A percentile compares a stretch with the other conserved stretches of the same genome.
Conservation (phyloP, 2,888 invertebrate genomes). For the Epirrhoe tristata region DNA sequence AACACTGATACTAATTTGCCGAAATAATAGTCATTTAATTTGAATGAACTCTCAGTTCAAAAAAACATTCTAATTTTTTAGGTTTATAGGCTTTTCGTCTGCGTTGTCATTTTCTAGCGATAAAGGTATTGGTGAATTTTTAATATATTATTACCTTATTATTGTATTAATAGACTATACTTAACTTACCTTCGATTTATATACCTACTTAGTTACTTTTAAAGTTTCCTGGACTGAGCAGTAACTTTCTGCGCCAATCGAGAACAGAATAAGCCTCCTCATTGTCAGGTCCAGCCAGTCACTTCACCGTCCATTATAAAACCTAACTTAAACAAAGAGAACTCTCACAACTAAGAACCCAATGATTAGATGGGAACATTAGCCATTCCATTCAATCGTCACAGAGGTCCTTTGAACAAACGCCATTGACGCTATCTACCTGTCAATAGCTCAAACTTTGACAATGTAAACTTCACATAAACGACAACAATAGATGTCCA, state of each 20-base stretch:
- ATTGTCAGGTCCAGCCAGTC: background rate
- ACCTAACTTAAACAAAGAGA: constrained; percentile 17
- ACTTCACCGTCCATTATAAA: constrained; percentile 5
- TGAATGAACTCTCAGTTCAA: no score
- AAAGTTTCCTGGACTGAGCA: no score
- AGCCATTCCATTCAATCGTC: constrained; percentile 47
- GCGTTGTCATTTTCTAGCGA: no score
- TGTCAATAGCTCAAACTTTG: constrained; percentile 80
- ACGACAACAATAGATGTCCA: constrained; percentile 71
- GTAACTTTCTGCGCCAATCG: background rate
- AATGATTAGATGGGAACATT: constrained; percentile 51
- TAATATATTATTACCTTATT: no score
- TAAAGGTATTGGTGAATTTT: no score
- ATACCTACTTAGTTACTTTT: no score
- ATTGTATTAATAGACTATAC: no score
- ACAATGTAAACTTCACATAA: constrained; percentile 77
- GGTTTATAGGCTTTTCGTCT: no score
- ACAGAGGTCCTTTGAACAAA: constrained; percentile 72
- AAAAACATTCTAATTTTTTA: no score
- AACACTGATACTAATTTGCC: no score
- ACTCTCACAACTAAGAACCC: constrained; percentile 32
- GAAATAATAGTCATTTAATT: no score
- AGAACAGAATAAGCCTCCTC: constrained; percentile 9
- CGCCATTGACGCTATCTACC: constrained; percentile 68
- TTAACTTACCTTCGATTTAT: no score